phyloP scores from a whole-genome alignment of 1,140 invertebrate genomes.

The Aricia agestis region DNA sequence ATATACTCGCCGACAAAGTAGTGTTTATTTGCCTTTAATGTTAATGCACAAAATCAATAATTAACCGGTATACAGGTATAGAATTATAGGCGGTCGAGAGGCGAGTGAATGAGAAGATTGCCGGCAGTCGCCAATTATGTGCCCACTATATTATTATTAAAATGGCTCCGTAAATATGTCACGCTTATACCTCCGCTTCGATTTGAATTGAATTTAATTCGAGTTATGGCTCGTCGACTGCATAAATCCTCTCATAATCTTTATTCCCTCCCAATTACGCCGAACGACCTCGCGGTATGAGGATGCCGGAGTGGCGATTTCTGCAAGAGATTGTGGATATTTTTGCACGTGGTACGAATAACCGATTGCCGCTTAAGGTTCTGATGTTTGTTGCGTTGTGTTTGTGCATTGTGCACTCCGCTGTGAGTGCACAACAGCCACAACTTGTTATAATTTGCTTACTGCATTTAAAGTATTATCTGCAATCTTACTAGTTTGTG shows the following conservation, averaged over 20 bases:
- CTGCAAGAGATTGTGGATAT: conserved; percentile 43
- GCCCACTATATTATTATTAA: conserved; percentile 32
- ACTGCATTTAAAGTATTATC: not conserved
- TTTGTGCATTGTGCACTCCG: not conserved
- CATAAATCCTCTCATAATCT: conserved; percentile 59
- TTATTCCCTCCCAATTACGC: conserved; percentile 68
- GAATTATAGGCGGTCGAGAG: conserved; percentile 24
- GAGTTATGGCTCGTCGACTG: conserved; percentile 52
- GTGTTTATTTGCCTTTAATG: conserved; percentile 12
- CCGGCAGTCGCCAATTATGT: conserved; percentile 38
- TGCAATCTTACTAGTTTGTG: not conserved
- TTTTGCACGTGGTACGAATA: not conserved
- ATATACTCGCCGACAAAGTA: conserved; percentile 6
- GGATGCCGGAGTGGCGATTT: conserved; percentile 30
- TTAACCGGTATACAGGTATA: conserved; percentile 15
- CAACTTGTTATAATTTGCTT: not conserved
- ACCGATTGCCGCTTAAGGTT: not conserved
- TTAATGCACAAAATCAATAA: conserved; percentile 11
- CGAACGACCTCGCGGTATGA: conserved; percentile 52
- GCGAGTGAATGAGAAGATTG: conserved; percentile 27
- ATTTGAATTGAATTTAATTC: conserved; percentile 63
- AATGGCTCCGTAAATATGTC: conserved; percentile 51
- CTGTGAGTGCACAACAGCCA: not conserved
- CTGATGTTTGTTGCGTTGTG: not conserved
- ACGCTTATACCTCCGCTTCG: conserved; percentile 47